A percentile compares a stretch with the other conserved stretches of the same genome.
Conservation (phyloP, 2,888 invertebrate species). For the Eupithecia exiguata region DNA sequence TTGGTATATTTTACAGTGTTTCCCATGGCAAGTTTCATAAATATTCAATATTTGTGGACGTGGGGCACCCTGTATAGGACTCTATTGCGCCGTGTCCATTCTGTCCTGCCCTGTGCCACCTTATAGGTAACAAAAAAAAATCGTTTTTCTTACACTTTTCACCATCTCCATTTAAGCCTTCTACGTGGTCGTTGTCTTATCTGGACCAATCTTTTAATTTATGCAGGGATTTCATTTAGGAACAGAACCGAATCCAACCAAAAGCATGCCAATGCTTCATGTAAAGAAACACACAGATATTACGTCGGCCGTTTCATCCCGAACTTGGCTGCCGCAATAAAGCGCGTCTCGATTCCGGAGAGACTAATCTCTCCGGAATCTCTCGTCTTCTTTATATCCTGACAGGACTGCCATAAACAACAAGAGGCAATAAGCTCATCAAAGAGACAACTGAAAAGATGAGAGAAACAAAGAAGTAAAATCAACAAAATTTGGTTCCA, state of each 20-base stretch:
- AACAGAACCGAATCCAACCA: not conserved
- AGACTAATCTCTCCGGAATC: not conserved
- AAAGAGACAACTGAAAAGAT: not conserved
- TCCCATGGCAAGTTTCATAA: too few relatives aligned
- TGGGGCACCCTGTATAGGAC: too few relatives aligned
- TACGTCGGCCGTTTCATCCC: not conserved
- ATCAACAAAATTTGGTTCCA: constrained; percentile 70
- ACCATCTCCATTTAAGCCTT: not conserved
- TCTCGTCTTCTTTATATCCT: not conserved
- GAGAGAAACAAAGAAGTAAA: constrained; percentile 38
- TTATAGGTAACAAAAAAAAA: too few relatives aligned
- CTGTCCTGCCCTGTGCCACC: too few relatives aligned
- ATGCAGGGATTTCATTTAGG: not conserved
- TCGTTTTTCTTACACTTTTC: too few relatives aligned
- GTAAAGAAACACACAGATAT: not conserved
- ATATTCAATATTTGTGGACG: too few relatives aligned
- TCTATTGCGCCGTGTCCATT: too few relatives aligned
- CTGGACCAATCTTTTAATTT: not conserved
- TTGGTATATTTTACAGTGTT: too few relatives aligned
- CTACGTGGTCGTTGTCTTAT: not conserved
- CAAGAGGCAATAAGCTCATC: not conserved
- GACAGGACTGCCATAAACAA: not conserved
- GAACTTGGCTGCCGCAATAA: not conserved
- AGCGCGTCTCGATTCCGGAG: not conserved
- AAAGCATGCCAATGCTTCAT: too few relatives aligned